A percentile compares a stretch with the other conserved stretches of the same genome.
Evolutionary conservation across 2,113 vertebrate species (phyloP).

Genomic region (Rynchops niger): DNA sequence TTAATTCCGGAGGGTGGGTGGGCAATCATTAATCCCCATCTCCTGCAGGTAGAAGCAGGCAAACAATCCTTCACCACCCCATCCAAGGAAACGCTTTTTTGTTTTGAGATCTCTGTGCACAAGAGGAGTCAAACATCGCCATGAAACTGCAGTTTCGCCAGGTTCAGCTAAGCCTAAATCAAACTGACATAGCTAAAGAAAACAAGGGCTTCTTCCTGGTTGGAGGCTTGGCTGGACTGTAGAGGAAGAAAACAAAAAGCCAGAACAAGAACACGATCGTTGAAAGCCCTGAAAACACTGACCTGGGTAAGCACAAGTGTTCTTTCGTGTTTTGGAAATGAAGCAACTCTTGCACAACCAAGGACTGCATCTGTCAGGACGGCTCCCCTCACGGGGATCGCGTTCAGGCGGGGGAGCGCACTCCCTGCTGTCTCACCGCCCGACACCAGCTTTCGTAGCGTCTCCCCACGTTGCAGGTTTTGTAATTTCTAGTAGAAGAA

Average conservation of each 20-base stretch:
- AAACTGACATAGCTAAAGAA: conserved; percentile 27
- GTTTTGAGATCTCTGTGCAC: not conserved
- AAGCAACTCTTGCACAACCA: not conserved
- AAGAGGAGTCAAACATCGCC: not conserved
- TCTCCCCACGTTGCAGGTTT: not conserved
- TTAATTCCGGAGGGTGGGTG: not conserved
- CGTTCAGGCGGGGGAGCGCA: accelerated
- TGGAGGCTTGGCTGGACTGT: not conserved
- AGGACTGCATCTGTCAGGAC: not conserved
- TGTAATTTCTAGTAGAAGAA: not conserved
- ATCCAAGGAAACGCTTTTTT: not conserved
- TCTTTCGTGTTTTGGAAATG: not conserved
- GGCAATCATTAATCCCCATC: not conserved
- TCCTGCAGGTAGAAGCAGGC: not conserved
- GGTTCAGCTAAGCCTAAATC: not conserved
- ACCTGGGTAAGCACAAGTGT: not conserved
- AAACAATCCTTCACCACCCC: not conserved
- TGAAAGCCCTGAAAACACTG: not conserved
- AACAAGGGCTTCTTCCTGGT: not conserved
- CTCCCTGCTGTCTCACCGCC: not conserved
- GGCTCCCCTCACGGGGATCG: accelerated
- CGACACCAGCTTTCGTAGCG: not conserved
- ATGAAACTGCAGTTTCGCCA: not conserved
- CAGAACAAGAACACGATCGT: accelerated
- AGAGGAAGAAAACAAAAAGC: not conserved